Percentiles rank a stretch among this genome's conserved stretches.
Evolutionary conservation across 2,888 invertebrate species (phyloP).

Genomic region (Dryocosmus kuriphilus): DNA sequence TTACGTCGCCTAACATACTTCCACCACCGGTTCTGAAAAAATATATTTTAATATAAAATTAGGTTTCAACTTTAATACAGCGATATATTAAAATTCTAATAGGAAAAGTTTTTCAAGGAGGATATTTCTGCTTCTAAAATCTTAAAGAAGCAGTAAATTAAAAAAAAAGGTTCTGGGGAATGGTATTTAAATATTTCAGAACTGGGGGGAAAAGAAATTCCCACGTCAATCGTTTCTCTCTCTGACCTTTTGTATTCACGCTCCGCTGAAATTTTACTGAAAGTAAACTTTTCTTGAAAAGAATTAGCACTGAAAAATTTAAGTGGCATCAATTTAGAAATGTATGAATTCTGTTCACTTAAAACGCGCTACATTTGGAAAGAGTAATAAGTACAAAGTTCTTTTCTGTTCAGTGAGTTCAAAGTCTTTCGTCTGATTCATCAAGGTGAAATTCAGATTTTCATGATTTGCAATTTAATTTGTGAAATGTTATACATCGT

Average conservation of each 20-base stretch:
- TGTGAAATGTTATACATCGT: too few species aligned
- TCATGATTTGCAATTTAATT: too few species aligned
- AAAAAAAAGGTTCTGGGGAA: slow-evolving; percentile 12
- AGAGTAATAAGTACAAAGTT: not conserved
- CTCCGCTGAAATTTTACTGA: slow-evolving; percentile 16
- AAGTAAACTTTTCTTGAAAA: slow-evolving; percentile 26
- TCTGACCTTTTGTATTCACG: slow-evolving; percentile 30
- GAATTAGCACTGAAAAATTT: slow-evolving; percentile 31
- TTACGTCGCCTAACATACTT: slow-evolving; percentile 94
- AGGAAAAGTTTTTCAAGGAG: not conserved
- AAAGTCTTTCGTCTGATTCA: too few species aligned
- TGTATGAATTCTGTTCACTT: slow-evolving; percentile 18
- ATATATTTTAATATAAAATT: slow-evolving; percentile 49
- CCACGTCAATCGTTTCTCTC: not conserved
- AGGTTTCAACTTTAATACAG: not conserved
- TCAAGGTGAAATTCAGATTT: too few species aligned
- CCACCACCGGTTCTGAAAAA: slow-evolving; percentile 85
- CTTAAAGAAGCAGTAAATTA: not conserved
- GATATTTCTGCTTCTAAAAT: not conserved
- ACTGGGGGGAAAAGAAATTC: not conserved
- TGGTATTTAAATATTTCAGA: slow-evolving; percentile 28
- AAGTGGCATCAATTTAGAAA: slow-evolving; percentile 20
- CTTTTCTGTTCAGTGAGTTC: too few species aligned
- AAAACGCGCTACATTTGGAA: not conserved
- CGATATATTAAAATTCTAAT: not conserved